A percentile compares a stretch with the other conserved stretches of the same genome.
Evolutionary conservation across 2,113 vertebrate species (phyloP).

Genomic region (Hucho hucho): DNA sequence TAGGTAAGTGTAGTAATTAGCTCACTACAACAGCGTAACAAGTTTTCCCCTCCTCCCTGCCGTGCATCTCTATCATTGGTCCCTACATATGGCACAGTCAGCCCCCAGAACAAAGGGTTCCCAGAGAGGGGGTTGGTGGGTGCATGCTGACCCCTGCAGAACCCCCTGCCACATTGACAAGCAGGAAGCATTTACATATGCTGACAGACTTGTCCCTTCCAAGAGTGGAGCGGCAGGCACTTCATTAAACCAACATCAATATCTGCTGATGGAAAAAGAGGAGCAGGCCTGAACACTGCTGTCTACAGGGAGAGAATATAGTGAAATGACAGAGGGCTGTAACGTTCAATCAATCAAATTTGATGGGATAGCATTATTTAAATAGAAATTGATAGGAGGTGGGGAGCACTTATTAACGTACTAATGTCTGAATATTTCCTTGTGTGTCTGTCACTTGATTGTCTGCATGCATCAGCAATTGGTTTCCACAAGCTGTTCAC

Average conservation of each 20-base stretch:
- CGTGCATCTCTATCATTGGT: constrained; percentile 73
- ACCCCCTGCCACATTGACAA: constrained; percentile 71
- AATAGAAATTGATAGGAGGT: constrained; percentile 60
- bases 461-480: constrained; percentile 63
- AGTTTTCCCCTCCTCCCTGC: constrained; percentile 73
- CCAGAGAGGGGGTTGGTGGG: constrained; percentile 70
- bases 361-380: constrained; percentile 65
- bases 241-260: constrained; percentile 78
- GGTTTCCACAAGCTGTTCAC: constrained; percentile 71
- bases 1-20: constrained; percentile 74
- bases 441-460: constrained; percentile 29
- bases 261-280: constrained; percentile 71
- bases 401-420: neutral
- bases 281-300: constrained; percentile 57
- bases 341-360: constrained; percentile 65
- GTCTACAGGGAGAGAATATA: constrained; percentile 53
- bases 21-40: constrained; percentile 70
- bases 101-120: constrained; percentile 75
- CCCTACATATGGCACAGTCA: constrained; percentile 75
- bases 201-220: constrained; percentile 70
- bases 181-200: constrained; percentile 77
- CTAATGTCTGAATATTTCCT: neutral
- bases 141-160: constrained; percentile 72
- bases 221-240: constrained; percentile 64
- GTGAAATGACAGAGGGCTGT: constrained; percentile 63